Base-by-base conservation (phyloP, 1,140 invertebrate species). In the Diabrotica virgifera region DNA sequence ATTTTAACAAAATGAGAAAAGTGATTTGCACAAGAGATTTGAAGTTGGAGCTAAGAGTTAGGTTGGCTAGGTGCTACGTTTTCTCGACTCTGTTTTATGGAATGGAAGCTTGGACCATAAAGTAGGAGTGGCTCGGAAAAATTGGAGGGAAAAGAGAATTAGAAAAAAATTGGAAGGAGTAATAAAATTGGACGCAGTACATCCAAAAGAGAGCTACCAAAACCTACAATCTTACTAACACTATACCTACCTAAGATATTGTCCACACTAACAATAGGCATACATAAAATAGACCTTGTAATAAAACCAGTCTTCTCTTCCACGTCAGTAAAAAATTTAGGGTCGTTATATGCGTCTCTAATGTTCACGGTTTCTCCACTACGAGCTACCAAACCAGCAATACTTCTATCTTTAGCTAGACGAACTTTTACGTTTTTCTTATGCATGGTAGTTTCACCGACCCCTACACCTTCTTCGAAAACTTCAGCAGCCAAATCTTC, bases 381-480 rank as follows among this genome's bases (percentile, higher is more conserved):
- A 11, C 77, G 71, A 0, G 82, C 82, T 0, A 84, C 84, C 0
- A 80, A 62, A 8, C 80, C 79, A 0, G 81, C 81, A 56, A 83
- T 80, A 6, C 79, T 80, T 37, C 76, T 72, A 37, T 84, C 82
- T 67, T 75, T 70, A 5, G 72, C 74, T 36, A 85, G 69, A 53
- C 82, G 80, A 12, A 84, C 72, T 75, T 82, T 82, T 5, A 78
- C 65, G 58, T 81, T 82, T 68, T 83, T 83, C 55, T 76, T 80
- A 5, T 80, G 78, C 72, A 83, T 79, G 37, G 6, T 70, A 64
- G 36, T 66, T 7, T 65, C 60, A 13, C 36, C 62, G 13, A 10
- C 75, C 38, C 70, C 68, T 74, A 83, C 81, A 3, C 82, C 82
- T 70, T 85, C 84, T 37, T 84, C 83, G 77, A 82, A 85, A 70